These are phyloP conservation scores for Corydoras maculifer DNA, from an alignment of 2,113 vertebrate genomes.

Conservation along the genomic window DNA sequence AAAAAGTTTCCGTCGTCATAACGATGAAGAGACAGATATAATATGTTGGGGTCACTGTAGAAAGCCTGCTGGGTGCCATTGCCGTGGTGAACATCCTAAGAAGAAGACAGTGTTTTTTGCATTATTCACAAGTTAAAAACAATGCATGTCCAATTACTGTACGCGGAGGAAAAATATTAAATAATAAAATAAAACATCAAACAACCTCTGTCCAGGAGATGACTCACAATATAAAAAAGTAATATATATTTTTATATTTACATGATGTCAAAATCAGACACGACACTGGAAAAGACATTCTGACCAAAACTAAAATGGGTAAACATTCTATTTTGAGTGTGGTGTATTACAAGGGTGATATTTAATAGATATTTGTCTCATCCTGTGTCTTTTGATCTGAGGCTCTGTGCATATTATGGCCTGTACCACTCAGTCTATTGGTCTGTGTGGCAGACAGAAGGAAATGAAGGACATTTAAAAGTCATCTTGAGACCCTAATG, in stretches of 20 bases:
- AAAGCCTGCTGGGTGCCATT: constrained; percentile 88
- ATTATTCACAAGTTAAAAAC: neutral
- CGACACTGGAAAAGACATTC: constrained; percentile 27
- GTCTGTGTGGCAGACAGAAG: constrained; percentile 55
- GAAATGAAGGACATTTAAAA: constrained; percentile 67
- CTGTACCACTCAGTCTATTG: constrained; percentile 25
- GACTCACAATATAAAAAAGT: neutral
- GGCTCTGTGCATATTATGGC: neutral
- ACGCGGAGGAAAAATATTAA: neutral
- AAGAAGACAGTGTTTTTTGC: constrained; percentile 30
- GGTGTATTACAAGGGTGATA: constrained; percentile 34
- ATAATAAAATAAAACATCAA: neutral
- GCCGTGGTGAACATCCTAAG: constrained; percentile 74
- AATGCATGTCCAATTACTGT: too few species aligned
- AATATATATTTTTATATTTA: neutral
- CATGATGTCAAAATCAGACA: constrained; percentile 30
- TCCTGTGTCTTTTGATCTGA: constrained; percentile 29
- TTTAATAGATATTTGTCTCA: constrained; percentile 46
- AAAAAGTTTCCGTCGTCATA: constrained; percentile 98
- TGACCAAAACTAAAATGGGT: constrained; percentile 13
- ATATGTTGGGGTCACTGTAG: constrained; percentile 84
- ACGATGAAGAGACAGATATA: constrained; percentile 92
- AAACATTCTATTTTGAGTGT: constrained; percentile 37
- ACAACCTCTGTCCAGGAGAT: constrained; percentile 25
- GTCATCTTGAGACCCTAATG: constrained; percentile 43